These are phyloP conservation scores for Seriola quinqueradiata DNA, from an alignment of 2,113 vertebrate species.

Conservation along the genomic window DNA sequence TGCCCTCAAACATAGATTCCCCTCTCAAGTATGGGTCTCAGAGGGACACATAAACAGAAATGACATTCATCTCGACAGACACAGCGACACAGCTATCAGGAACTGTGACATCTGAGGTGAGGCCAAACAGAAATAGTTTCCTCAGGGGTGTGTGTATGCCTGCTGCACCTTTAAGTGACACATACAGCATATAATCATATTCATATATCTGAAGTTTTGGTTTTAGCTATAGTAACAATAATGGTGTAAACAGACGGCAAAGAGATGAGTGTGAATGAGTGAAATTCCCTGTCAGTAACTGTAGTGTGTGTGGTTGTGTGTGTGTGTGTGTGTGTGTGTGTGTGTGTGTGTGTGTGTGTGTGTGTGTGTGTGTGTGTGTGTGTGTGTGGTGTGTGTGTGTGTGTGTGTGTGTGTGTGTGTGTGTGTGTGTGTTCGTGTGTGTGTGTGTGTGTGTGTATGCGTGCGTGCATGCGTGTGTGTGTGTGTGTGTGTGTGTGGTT, in stretches of 20 bases:
- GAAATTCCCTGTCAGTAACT: constrained; percentile 49
- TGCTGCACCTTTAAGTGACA: constrained; percentile 6
- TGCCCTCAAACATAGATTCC: constrained; percentile 70
- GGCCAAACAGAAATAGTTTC: constrained; percentile 38
- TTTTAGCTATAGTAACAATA: constrained; percentile 6
- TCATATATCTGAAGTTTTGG: background rate
- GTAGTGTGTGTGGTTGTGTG: constrained; percentile 31
- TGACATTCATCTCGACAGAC: constrained; percentile 32
- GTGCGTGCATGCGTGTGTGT: constrained; percentile 12
- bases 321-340: constrained; percentile 1
- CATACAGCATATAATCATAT: background rate
- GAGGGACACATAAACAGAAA: constrained; percentile 59
- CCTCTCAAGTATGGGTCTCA: constrained; percentile 59
- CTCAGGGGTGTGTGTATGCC: background rate
- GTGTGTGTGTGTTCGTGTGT: background rate
- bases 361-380: constrained; percentile 1
- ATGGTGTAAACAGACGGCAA: background rate
- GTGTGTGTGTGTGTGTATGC: constrained; percentile 7
- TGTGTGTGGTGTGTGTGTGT: constrained; percentile 7
- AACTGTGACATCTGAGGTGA: constrained; percentile 50
- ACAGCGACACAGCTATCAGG: constrained; percentile 27
- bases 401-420: constrained; percentile 20
- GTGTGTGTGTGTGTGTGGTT: background rate
- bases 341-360: constrained; percentile 18
- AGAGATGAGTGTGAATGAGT: background rate